These are phyloP conservation scores for Porites divaricata DNA, from an alignment of 92 coral and sea anemone genomes.

Conservation along the genomic window DNA sequence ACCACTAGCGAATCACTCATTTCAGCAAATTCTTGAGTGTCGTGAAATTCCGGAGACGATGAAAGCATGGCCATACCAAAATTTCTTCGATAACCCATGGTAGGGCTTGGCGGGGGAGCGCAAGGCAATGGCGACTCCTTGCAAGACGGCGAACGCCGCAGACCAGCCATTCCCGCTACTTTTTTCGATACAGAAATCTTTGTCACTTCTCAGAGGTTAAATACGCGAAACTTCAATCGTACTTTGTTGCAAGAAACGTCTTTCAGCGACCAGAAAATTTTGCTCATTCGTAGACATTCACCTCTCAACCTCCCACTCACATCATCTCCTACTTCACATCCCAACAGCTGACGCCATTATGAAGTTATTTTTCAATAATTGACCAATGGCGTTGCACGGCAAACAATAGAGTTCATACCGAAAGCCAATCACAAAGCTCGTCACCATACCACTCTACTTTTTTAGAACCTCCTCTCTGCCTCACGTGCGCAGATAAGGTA, in stretches of 20 bases:
- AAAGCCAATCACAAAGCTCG: constrained; percentile 36
- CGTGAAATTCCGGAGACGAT: constrained; percentile 75
- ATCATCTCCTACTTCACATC: constrained; percentile 26
- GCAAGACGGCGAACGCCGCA: constrained; percentile 67
- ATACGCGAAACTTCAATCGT: neutral
- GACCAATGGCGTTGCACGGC: constrained; percentile 46
- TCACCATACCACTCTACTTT: neutral
- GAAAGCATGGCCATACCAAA: constrained; percentile 77
- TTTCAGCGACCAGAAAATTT: constrained; percentile 26
- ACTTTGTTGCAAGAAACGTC: constrained; percentile 3
- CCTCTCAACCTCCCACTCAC: constrained; percentile 24
- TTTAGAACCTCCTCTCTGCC: neutral
- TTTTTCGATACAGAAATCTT: neutral
- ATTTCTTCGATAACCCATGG: constrained; percentile 80
- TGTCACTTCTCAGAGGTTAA: constrained; percentile 1
- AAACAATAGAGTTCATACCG: constrained; percentile 47
- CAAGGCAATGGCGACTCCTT: constrained; percentile 81
- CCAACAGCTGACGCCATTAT: constrained; percentile 86
- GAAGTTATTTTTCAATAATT: constrained; percentile 51
- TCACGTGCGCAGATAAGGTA: constrained; percentile 18
- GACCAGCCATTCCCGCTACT: constrained; percentile 72
- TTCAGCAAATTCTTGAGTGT: constrained; percentile 72
- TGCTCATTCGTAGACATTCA: constrained; percentile 17
- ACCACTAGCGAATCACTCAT: constrained; percentile 79
- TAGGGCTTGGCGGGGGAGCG: constrained; percentile 91